Evolutionary conservation across 2,797 vertebrate species (phyloP), one percentile per base, ranked within the genome.

Genomic region (Sebastes trivittatus): DNA sequence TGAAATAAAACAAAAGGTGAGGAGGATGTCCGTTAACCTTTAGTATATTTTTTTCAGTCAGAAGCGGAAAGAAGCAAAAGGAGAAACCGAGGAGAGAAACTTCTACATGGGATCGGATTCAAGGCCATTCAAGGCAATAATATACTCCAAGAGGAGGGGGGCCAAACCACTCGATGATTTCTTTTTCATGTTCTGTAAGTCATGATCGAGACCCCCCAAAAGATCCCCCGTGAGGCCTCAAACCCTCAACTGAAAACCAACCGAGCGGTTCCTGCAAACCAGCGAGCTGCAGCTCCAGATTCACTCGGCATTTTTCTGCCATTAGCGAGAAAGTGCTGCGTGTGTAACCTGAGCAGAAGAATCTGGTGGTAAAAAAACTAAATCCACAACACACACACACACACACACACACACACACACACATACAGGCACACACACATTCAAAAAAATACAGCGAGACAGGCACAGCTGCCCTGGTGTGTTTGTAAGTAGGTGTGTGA

Each of bases 311-410:
- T 91, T 90, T 90, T 92, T 91, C 73, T 87, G 54, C 81, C 71
- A 92, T 93, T 90, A 92, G 74, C 67, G 49, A 72, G 79, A 88
- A 86, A 88, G 78, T 38, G 68, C 67, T 62, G 84, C 61, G 77
- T 86, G 77, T 86, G 88, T 91, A 94, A 95, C 91, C 82, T 77
- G 90, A 92, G 87, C 80, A 80, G 69, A 81, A 76, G 59, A 90
- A 87, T 87, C 81, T 73, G 75, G 61, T 11, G 27, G 80, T 84
- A 61, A 83, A 83, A 87, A 87, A 67, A 76, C 56, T 67, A 70
- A 81, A 75, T 60, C 72, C 64, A 66, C 66, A 72, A 77, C 67
- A 68, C 62, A 75, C 77, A 56, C 60, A 54, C 55, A 72, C 77
- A 66, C 67, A 55, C 54, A 56, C 60, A 54, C 55, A 55, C 36